phyloP scores from a whole-genome alignment of 2,797 vertebrate species.

The Syndactyla subalaris region DNA sequence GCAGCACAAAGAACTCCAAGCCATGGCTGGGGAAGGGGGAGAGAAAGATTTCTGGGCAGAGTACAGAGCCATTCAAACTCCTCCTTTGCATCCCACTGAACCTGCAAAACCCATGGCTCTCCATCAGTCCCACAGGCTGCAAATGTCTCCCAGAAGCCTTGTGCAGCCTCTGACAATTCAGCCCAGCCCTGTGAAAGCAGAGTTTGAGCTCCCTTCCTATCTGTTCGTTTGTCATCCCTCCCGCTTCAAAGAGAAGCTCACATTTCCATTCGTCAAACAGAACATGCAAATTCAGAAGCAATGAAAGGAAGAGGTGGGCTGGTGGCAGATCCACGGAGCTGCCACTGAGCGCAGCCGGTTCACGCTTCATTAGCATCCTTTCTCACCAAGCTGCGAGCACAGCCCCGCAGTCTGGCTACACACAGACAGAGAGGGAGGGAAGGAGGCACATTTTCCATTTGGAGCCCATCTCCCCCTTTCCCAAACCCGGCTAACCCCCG shows the following conservation, averaged over 20 bases:
- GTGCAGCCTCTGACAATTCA: neutral
- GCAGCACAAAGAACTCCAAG: neutral
- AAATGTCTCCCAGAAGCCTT: neutral
- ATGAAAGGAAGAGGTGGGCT: conserved; percentile 57
- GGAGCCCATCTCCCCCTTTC: neutral
- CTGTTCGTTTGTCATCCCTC: conserved; percentile 19
- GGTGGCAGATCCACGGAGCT: conserved; percentile 52
- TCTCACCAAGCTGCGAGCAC: conserved; percentile 46
- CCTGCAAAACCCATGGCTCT: neutral
- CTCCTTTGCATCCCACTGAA: neutral
- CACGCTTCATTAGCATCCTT: conserved; percentile 67
- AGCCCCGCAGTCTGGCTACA: conserved; percentile 51
- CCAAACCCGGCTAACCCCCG: neutral
- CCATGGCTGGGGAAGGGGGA: neutral
- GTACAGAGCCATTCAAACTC: neutral
- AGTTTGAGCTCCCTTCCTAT: neutral
- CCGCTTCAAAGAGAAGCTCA: conserved; percentile 53
- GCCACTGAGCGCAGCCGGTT: conserved; percentile 49
- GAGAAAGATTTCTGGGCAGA: neutral
- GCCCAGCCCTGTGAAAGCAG: neutral
- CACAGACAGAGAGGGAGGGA: neutral
- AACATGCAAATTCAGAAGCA: neutral
- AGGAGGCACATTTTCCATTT: neutral
- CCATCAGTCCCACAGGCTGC: neutral
- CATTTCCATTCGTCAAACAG: conserved; percentile 67